A percentile compares a stretch with the other conserved stretches of the same genome.
These are phyloP conservation scores for Calyptomena viridis DNA, from an alignment of 2,113 vertebrate species.

Conservation along the genomic window DNA sequence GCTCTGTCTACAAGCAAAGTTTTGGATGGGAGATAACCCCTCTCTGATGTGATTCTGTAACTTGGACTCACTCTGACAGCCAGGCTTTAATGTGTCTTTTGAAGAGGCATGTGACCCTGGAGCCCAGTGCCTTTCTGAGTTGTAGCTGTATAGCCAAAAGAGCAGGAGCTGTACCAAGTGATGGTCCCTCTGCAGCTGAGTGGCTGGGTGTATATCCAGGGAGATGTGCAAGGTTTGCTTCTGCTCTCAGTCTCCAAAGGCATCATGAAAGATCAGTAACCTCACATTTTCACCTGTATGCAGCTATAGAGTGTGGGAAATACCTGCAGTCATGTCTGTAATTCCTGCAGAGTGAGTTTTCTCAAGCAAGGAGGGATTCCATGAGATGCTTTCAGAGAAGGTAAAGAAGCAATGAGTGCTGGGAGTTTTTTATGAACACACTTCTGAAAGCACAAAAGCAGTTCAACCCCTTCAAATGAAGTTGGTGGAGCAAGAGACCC, in stretches of 20 bases:
- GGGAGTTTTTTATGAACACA: background rate
- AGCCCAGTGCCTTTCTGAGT: background rate
- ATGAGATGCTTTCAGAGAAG: background rate
- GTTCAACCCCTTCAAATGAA: background rate
- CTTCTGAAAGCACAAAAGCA: background rate
- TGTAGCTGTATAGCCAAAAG: too few relatives aligned
- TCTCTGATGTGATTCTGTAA: background rate
- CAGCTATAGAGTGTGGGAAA: background rate
- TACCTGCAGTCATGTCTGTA: background rate
- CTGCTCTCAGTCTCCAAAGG: background rate
- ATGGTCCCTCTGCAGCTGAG: background rate
- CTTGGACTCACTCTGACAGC: background rate
- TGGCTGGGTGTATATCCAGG: background rate
- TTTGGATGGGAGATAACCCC: background rate
- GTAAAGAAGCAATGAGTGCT: background rate
- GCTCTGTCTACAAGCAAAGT: background rate
- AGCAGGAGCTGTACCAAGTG: background rate
- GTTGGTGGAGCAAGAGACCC: background rate
- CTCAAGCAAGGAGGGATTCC: background rate
- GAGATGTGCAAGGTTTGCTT: background rate
- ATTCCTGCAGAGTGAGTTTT: background rate
- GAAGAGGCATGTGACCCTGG: rapidly evolving
- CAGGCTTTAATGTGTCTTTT: background rate
- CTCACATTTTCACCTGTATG: background rate
- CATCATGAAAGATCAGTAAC: rapidly evolving